Evolutionary conservation across 53 echinoderm and acorn worm genomes (phyloP), one percentile per base, ranked within the genome.

Genomic region (Hippasteria phrygiana): DNA sequence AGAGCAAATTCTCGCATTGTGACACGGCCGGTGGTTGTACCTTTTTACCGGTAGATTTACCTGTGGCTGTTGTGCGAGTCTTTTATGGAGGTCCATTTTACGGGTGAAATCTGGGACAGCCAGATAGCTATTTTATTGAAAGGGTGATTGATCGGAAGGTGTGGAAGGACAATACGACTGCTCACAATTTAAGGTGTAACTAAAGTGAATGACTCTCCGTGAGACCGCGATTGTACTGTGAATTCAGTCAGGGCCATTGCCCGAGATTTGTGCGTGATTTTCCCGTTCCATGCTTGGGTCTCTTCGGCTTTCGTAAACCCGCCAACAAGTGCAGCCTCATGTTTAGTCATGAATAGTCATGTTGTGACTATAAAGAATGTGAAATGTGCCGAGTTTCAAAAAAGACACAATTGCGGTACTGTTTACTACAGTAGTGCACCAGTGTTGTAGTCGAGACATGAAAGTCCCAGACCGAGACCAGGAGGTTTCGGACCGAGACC

Each of bases 41-140:
- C 29, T 22, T 78, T 78, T 78, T 55, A 41, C 55, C 36, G 18
- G 32, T 56, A 18, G 36, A 59, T 54, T 59, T 39, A 56, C 78
- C 62, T 55, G 37, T 78, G 78, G 78, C 62, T 59, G 55, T 78
- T 56, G 34, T 78, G 55, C 36, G 55, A 31, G 38, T 4, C 56
- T 24, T 39, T 78, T 59, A 55, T 78, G 9, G 35, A 4, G 33
- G 38, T 78, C 56, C 40, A 59, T 78, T 78, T 78, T 56, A 53
- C 59, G 78, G 59, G 78, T 31, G 12, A 56, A 78, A 78, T 78
- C 78, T 78, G 78, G 78, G 22, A 78, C 78, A 78, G 78, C 59
- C 39, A 77, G 78, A 78, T 78, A 78, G 59, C 55, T 38, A 37
- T 55, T 59, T 66, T 29, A 35, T 78, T 78, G 62, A 47, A 56